Evolutionary conservation across 1,140 invertebrate genomes (phyloP).

Genomic region (Pygmarrhopalites habei): DNA sequence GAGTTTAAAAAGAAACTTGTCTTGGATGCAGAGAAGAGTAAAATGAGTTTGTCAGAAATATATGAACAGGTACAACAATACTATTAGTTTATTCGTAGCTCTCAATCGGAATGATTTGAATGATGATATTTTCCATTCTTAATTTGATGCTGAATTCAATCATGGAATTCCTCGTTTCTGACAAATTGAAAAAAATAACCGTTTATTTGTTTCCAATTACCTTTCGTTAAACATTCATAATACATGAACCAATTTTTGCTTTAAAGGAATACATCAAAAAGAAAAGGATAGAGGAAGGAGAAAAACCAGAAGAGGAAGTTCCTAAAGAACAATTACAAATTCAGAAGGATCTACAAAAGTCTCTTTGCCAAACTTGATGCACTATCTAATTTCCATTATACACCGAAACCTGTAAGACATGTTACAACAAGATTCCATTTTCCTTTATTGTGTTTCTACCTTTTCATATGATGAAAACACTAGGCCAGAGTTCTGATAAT

Average conservation of each 20-base stretch:
- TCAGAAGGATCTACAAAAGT: constrained; percentile 60
- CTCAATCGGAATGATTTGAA: neutral
- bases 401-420: constrained; percentile 65
- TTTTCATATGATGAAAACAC: too few species aligned
- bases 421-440: too few species aligned
- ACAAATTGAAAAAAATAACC: constrained; percentile 5
- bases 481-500: too few species aligned
- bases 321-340: constrained; percentile 70
- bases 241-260: neutral
- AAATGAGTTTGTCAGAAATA: constrained; percentile 85
- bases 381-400: constrained; percentile 88
- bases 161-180: constrained; percentile 33
- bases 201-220: neutral
- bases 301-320: constrained; percentile 39
- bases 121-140: constrained; percentile 33
- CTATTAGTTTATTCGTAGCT: neutral
- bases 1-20: constrained; percentile 86
- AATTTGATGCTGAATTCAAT: constrained; percentile 17
- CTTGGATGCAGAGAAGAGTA: constrained; percentile 91
- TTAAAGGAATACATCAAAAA: constrained; percentile 32
- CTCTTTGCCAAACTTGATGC: constrained; percentile 86
- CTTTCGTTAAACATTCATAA: neutral
- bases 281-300: constrained; percentile 23
- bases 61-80: constrained; percentile 70
- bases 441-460: too few species aligned